Conservation (phyloP, 2,797 vertebrate genomes). For the Phaenicophaeus curvirostris region DNA sequence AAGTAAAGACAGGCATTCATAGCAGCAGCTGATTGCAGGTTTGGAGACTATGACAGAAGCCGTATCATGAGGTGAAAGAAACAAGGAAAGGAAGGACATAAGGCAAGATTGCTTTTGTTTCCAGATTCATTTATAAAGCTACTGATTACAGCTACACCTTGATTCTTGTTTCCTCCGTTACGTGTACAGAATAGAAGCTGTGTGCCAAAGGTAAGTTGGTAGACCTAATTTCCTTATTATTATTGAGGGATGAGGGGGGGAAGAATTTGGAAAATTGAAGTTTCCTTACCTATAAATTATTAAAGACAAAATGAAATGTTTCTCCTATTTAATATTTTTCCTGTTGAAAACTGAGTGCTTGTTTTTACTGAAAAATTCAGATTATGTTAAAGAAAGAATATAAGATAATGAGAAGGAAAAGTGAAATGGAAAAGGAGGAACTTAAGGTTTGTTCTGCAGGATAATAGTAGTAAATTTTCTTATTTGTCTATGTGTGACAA, state of each 20-base stretch:
- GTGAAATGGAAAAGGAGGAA: background rate
- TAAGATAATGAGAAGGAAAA: background rate
- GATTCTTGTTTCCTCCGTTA: background rate
- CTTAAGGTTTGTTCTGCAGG: background rate
- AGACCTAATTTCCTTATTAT: background rate
- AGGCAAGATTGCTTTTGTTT: background rate
- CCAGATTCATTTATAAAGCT: background rate
- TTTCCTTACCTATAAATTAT: background rate
- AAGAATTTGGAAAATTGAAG: background rate
- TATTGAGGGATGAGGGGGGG: accelerated
- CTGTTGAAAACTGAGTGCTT: background rate
- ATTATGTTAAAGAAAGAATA: background rate
- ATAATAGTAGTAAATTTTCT: background rate
- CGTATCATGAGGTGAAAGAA: background rate
- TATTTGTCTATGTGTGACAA: background rate
- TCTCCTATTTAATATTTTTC: background rate
- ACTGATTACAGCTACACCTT: background rate
- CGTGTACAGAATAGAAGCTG: background rate
- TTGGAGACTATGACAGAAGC: background rate
- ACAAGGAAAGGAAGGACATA: background rate
- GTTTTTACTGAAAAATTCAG: background rate
- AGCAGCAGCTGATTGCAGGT: background rate
- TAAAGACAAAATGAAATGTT: background rate
- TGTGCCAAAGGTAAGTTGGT: background rate
- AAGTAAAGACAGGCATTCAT: background rate